Base-by-base conservation (phyloP, 2,888 invertebrate species). In the Dermolepida albohirtum region DNA sequence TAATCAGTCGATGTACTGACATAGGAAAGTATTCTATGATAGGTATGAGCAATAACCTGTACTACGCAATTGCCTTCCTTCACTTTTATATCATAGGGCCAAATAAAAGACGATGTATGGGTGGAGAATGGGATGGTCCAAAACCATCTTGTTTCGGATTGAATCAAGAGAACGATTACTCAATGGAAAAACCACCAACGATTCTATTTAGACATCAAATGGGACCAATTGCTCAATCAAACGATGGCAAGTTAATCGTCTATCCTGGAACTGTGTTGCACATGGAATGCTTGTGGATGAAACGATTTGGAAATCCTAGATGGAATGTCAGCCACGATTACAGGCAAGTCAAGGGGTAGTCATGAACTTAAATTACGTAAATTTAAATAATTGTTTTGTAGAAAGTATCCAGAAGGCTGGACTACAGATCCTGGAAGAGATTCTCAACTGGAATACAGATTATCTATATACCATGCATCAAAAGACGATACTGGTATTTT, bases 201-300 rank as follows among this genome's bases (percentile, higher is more conserved):
- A 92, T 95, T 72, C 83, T 94, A 54, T 94, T 95, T 81, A 87
- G 94, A 0, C 92, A 94, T 79, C 90, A 92, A 68, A 86, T 90
- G 44, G 95, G 94, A 0, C 94, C 94, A 0, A 94, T 95, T 64
- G 93, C 94, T 0, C 94, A 95, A 82, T 93, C 92, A 51, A 94
- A 93, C 74, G 93, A 94, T 76, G 95, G 95, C 1, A 92, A 92
- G 73, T 85, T 95, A 54, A 89, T 95, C 67, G 93, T 95, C 0
- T 94, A 93, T 82, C 94, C 95, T 0, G 94, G 94, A 0, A 92
- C 94, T 0, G 90, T 92, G 12, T 84, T 95, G 39, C 94, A 95
- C 78, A 93, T 95, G 92, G 95, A 95, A 81, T 95, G 95, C 74
- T 85, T 95, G 8, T 95, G 94, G 94, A 92, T 94, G 85, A 85